Evolutionary conservation across 2,113 vertebrate genomes (phyloP).

Genomic region (Gymnarchus niloticus): DNA sequence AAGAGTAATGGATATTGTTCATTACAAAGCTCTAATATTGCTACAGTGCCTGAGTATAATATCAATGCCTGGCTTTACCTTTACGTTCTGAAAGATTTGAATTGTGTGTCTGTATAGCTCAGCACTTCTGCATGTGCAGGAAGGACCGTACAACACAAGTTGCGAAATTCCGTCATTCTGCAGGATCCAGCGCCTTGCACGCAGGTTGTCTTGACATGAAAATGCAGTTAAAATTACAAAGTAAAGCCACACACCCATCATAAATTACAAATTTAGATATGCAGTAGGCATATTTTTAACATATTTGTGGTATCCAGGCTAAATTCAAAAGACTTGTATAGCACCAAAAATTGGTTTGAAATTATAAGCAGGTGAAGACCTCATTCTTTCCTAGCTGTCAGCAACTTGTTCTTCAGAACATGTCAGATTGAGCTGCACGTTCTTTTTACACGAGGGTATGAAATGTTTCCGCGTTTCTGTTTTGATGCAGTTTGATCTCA

Average conservation of each 20-base stretch:
- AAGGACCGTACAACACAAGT: too few relatives aligned
- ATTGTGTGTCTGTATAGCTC: neutral
- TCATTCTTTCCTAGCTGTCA: neutral
- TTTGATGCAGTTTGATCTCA: neutral
- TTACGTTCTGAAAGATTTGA: neutral
- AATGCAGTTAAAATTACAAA: constrained; percentile 19
- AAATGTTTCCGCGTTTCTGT: neutral
- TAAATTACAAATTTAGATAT: neutral
- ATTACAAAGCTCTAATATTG: neutral
- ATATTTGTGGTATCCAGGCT: neutral
- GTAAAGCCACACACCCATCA: neutral
- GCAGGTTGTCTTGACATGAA: too few relatives aligned
- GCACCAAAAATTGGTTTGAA: neutral
- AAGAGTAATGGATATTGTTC: neutral
- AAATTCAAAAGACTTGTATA: neutral
- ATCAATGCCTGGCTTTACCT: neutral
- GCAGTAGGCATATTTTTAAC: neutral
- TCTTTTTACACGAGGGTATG: too few relatives aligned
- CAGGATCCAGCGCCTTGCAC: too few relatives aligned
- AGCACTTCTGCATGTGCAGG: neutral
- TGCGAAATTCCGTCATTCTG: too few relatives aligned
- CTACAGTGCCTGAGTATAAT: neutral
- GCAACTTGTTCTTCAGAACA: neutral
- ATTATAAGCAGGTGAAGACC: neutral
- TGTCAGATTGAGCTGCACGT: neutral